Conservation (phyloP, 1,140 invertebrate genomes). For the Hycleus phaleratus region DNA sequence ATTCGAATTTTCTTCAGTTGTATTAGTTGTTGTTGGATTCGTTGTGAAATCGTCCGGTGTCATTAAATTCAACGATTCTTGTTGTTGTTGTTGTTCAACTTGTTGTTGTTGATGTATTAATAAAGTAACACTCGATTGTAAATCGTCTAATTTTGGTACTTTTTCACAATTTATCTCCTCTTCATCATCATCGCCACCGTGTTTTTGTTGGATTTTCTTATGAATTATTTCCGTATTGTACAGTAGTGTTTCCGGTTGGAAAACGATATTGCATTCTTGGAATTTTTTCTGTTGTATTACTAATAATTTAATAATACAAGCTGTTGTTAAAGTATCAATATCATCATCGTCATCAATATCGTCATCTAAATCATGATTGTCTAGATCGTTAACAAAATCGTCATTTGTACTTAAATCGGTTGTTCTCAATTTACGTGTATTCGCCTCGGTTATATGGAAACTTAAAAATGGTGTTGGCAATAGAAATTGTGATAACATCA, state of each 20-base stretch:
- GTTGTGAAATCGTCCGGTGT: conserved; percentile 83
- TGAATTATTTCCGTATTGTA: conserved; percentile 19
- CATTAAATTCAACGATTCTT: conserved; percentile 57
- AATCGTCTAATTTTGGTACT: conserved; percentile 34
- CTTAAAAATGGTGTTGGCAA: conserved; percentile 76
- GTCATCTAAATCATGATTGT: conserved; percentile 30
- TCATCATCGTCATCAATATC: conserved; percentile 37
- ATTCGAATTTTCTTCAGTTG: not conserved
- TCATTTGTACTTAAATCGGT: conserved; percentile 13
- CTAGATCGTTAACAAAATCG: not conserved
- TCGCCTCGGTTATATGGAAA: conserved; percentile 78
- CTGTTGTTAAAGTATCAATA: conserved; percentile 35
- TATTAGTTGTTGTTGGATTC: conserved; percentile 25
- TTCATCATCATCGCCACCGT: not conserved
- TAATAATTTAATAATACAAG: conserved; percentile 64
- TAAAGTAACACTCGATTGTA: conserved; percentile 35
- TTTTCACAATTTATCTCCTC: conserved; percentile 16
- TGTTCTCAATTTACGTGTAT: conserved; percentile 42
- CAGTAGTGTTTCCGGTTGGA: conserved; percentile 47
- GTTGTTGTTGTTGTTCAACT: conserved; percentile 9
- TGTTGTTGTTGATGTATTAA: conserved; percentile 34
- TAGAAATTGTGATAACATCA: conserved; percentile 73
- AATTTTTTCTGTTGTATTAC: conserved; percentile 82
- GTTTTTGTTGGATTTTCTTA: not conserved
- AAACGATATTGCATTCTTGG: conserved; percentile 77